Evolutionary conservation across 1,140 invertebrate species (phyloP), one percentile per base, ranked within the genome.

Genomic region (Steinernema feltiae): DNA sequence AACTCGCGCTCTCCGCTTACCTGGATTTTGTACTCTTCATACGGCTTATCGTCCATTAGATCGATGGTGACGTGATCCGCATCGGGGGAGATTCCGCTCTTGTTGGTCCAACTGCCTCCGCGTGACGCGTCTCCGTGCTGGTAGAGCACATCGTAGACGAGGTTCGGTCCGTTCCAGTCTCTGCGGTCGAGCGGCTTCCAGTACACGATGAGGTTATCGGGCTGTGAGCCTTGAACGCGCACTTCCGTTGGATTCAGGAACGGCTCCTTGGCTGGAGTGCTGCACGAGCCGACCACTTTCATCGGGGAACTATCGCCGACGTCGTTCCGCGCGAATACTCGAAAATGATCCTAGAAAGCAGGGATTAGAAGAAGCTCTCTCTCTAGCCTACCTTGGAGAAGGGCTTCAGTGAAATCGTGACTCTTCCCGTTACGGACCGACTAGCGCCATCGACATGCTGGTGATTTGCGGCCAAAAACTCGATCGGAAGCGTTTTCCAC

Each of bases 181-280:
- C 85, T 82, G 70, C 84, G 74, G 1, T 79, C 72, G 82, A 85
- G 82, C 12, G 84, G 78, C 53, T 83, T 80, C 85, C 96, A 99
- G 2, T 91, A 90, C 82, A 99, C 96, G 32, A 96, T 91, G 69
- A 99, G 89, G 88, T 97, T 97, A 79, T 91, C 91, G 0, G 93
- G 93, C 69, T 91, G 90, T 1, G 92, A 92, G 76, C 95, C 95
- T 84, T 92, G 91, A 1, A 94, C 95, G 80, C 92, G 90, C 0
- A 99, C 94, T 86, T 97, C 95, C 75, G 93, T 92, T 0, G 97
- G 97, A 89, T 99, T 98, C 88, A 93, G 94, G 81, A 90, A 91
- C 0, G 97, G 97, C 73, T 94, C 72, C 86, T 93, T 92, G 1
- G 93, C 91, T 76, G 92, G 90, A 0, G 95, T 97, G 29, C 91